Evolutionary conservation across 2,888 invertebrate species (phyloP), one percentile per base, ranked within the genome.

Genomic region (Escarpia spicata): DNA sequence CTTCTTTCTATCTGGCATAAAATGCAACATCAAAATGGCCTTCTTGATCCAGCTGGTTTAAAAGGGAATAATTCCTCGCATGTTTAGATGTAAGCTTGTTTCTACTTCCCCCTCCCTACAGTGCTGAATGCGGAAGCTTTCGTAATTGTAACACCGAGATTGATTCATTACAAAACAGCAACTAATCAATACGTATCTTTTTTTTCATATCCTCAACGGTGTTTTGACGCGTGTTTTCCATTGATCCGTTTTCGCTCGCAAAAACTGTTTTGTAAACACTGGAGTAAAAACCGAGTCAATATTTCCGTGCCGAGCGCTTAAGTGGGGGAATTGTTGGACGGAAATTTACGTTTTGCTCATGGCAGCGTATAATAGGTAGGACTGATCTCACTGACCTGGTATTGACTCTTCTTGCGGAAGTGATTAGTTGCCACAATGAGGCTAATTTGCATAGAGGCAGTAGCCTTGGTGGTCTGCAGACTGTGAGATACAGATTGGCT

Each of bases 331-430:
- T 75, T 75, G 75, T 19, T n/a, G 75, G 75, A 75, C 75, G 75
- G 75, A 75, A 75, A 75, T 75, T 75, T 75, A 75, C 75, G 75
- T 75, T 75, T 75, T 75, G 75, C 75, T 75, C 75, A 26, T 26
- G 75, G 75, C 75, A 75, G 75, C 75, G 75, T 75, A 26, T 19
- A 75, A 26, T 15, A 75, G 26, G 75, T n/a, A 26, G 19, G 19
- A 26, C n/a, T 4, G 19, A 26, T 26, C 6, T 15, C 75, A 26
- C 26, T 26, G 26, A 26, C 75, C 15, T 6, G n/a, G 75, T 75
- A 75, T 75, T 26, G 26, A 75, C 75, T 19, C 6, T n/a, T 75
- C 75, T 4, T 26, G 19, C 75, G 75, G 75, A 75, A 75, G n/a
- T 26, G 75, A 75, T 75, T 75, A 75, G 75, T 26, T 75, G 75